Conservation (phyloP, 2,888 invertebrate genomes). For the Microplitis deprimator region DNA sequence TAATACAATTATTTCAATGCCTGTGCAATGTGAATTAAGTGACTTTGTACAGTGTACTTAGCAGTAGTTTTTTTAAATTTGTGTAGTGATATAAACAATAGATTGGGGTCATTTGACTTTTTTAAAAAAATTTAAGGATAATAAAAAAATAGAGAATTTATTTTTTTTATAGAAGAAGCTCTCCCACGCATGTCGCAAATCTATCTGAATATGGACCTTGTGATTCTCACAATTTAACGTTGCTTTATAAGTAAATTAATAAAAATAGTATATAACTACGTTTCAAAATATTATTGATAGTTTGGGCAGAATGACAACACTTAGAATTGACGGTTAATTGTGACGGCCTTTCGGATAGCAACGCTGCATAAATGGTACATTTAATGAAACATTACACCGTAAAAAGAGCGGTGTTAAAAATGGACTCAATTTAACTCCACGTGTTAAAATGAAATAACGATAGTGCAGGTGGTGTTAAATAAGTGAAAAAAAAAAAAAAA, state of each 20-base stretch:
- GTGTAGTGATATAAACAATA: slow-evolving; percentile 19
- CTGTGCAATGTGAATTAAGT: slow-evolving; percentile 25
- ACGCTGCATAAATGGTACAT: no score
- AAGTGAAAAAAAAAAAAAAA: no score
- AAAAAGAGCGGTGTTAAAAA: no score
- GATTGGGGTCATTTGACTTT: slow-evolving; percentile 31
- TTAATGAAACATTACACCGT: no score
- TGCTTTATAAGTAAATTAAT: not conserved
- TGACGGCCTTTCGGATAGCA: no score
- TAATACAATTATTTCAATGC: not conserved
- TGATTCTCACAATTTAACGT: not conserved
- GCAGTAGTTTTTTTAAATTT: not conserved
- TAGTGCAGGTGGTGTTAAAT: no score
- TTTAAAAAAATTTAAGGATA: not conserved
- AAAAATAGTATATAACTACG: no score
- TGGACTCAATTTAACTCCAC: no score
- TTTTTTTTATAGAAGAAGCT: not conserved
- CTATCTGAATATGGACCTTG: not conserved
- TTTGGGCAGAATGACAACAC: no score
- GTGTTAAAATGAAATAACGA: no score
- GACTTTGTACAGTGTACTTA: not conserved
- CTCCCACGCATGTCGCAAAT: not conserved
- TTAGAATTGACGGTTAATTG: no score
- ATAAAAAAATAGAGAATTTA: not conserved
- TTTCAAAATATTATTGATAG: no score